Base-by-base conservation (phyloP, 2,113 vertebrate species). In the Thunnus thynnus region DNA sequence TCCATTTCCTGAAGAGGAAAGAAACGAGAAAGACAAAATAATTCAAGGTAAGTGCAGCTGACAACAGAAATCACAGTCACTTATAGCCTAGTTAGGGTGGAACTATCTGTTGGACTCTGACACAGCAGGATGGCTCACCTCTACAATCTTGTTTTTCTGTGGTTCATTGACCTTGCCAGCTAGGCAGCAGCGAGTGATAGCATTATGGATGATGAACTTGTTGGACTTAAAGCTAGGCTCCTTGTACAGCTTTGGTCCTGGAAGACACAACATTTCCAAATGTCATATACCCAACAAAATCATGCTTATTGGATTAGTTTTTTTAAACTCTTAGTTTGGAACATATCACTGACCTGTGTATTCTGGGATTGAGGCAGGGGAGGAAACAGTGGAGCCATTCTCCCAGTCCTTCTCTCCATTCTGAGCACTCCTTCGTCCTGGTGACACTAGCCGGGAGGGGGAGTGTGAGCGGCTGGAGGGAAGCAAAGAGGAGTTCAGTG, bases 191-290 rank as follows among this genome's bases (percentile, higher is more conserved):
- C 96, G 97, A 1, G 97, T 96, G 71, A 98, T 94, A 50, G 97
- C 97, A 16, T 98, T 98, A 88, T 98, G 95, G 88, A 98, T 98
- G 80, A 98, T 98, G 89, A 96, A 97, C 91, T 97, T 97, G 93
- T 98, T 98, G 75, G 97, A 98, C 93, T 98, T 98, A 88, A 97
- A 97, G 68, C 97, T 98, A 44, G 97, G 97, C 86, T 98, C 97
- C 90, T 97, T 98, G 89, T 98, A 98, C n/a, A 98, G 94, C 87
- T 96, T 96, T 3, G 97, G 97, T 47, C 97, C 97, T 98, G 76
- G 20, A 70, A 90, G 2, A 82, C 11, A 86, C 0, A 66, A 0
- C 4, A 70, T 68, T 77, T 72, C 25, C 10, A 78, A 36, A 79
- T 57, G 18, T 51, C 18, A 84, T 22, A 48, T 4, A 46, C 13